Evolutionary conservation across 2,888 invertebrate species (phyloP), one percentile per base, ranked within the genome.

Genomic region (Cantharis nigra): DNA sequence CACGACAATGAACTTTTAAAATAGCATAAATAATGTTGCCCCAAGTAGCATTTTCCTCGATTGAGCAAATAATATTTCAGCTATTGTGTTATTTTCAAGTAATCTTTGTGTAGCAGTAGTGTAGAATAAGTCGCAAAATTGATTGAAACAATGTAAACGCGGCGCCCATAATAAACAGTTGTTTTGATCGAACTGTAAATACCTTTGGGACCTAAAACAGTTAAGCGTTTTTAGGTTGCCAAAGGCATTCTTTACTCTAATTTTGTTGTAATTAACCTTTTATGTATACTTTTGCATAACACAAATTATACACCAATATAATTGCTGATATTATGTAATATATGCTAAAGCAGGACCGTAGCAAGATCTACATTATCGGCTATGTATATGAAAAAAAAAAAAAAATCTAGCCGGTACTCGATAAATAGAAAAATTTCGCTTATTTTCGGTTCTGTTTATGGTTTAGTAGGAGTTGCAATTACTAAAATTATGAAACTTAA

Each of bases 151-250:
- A n/a, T 13, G 26, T 23, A 23, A 67, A 67, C 65, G 65, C 65
- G 65, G 4, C 65, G 13, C 20, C 10, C 65, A 67, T 67, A 67
- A 67, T 67, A 67, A 67, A 67, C 65, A 67, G 65, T 67, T 67
- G 65, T 67, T 67, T 67, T 67, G n/a, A 67, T 67, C 65, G 65
- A 67, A 26, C 65, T 67, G 65, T 67, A 67, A 67, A 67, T 26
- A 67, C 65, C 26, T 23, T 26, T 67, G 65, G 65, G 65, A 67
- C 18, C 65, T 67, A 18, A 11, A 67, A 67, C 65, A 13, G 65
- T 67, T 67, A 67, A 67, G 65, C 65, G 9, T 67, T 67, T 67
- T 67, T 67, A 67, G 23, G 23, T n/a, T 67, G 65, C 65, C 65
- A 67, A 67, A 67, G 65, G 65, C 65, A 26, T n/a, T 26, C n/a